phyloP scores from a whole-genome alignment of 2,888 invertebrate genomes.

The Hirtodrosophila cameraria region DNA sequence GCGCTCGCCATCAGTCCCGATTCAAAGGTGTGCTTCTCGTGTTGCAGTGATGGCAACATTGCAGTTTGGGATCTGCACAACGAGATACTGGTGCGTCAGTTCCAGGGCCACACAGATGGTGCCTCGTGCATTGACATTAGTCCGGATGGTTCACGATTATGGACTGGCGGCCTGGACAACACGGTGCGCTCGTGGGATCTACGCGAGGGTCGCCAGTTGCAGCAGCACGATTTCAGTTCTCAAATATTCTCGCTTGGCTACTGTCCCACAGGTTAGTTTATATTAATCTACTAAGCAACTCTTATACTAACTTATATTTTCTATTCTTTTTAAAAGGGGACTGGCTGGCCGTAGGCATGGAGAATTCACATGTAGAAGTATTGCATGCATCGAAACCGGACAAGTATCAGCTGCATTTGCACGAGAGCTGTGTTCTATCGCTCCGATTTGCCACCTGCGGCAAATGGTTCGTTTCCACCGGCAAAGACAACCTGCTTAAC shows the following conservation, averaged over 20 bases:
- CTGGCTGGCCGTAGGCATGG: conserved; percentile 99
- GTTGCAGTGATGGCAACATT: conserved; percentile 99
- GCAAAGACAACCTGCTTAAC: conserved; percentile 98
- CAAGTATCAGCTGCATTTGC: conserved; percentile 97
- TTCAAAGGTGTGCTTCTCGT: conserved; percentile 98
- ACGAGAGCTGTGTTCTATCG: conserved; percentile 98
- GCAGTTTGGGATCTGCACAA: conserved; percentile 97
- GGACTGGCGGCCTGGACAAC: conserved; percentile 98
- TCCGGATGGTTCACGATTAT: conserved; percentile 93
- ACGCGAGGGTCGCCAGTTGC: conserved; percentile 95
- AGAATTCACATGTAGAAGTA: conserved; percentile 98
- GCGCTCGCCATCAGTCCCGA: conserved; percentile 98
- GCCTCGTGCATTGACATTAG: conserved; percentile 99
- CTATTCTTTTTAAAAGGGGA: conserved; percentile 86
- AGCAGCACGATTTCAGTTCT: conserved; percentile 97
- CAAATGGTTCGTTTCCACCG: conserved; percentile 99
- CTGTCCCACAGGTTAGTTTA: conserved; percentile 91
- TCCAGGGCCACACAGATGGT: conserved; percentile 98
- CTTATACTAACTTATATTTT: background rate
- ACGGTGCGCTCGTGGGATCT: conserved; percentile 99
- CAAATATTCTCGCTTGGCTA: conserved; percentile 94
- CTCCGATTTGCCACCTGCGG: conserved; percentile 97
- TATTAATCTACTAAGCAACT: no score
- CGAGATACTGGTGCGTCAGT: conserved; percentile 95
- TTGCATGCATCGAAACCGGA: conserved; percentile 95